Evolutionary conservation across 1,140 invertebrate genomes (phyloP), one percentile per base, ranked within the genome.

Genomic region (Diabrotica undecimpunctata): DNA sequence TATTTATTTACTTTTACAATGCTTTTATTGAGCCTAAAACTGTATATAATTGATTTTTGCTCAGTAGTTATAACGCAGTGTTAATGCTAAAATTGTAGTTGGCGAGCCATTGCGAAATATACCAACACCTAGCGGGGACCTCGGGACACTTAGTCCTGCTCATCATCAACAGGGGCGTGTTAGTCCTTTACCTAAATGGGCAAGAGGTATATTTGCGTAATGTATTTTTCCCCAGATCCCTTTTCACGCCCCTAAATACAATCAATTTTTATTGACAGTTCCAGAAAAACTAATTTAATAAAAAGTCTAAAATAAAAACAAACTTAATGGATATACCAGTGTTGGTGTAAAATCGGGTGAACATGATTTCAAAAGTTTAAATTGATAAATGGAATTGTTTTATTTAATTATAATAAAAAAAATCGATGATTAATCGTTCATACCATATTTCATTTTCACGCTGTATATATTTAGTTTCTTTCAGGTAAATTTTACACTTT

Each of bases 151-250:
- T 64, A 81, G 78, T 68, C 78, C 80, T 54, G 73, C 77, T 64
- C 76, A 74, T 58, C 75, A 76, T 65, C 75, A 78, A 62, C 76
- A 77, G 58, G 78, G 81, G 58, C 74, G 81, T 50, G 71, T 83
- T 71, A 84, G 83, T 74, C 83, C 83, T 50, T 74, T 84, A 61
- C 83, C 83, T 35, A 84, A 83, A 75, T 84, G 83, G 83, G 82
- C 82, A 66, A 77, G 83, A 82, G 83, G 83, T 84, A 83, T 36
- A 60, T n/a, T 46, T 46, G 2, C 41, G 8, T 46, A 46, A 46
- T 46, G 2, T 46, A 46, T 46, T 46, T 46, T 46, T 46, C 41
- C 41, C n/a, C 6, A 8, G 8, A 46, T 46, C n/a, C n/a, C 41
- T 10, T 4, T 46, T 46, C 6, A 8, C 6, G 6, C 41, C n/a